Base-by-base conservation (phyloP, 2,888 invertebrate species). In the Macaria notata region DNA sequence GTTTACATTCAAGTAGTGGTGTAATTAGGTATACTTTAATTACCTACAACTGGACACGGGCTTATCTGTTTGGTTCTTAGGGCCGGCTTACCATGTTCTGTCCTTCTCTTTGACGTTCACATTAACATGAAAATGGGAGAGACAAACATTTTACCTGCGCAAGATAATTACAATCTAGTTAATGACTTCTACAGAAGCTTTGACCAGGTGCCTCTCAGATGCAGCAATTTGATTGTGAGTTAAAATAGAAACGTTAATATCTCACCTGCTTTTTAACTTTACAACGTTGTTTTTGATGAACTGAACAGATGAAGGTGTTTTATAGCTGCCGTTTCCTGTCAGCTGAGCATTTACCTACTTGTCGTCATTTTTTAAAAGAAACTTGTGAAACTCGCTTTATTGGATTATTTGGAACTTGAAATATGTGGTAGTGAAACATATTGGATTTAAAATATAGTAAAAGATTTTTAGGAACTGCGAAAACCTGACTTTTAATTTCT, bases 201-300 rank as follows among this genome's bases (percentile, higher is more conserved):
- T 54, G 55, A 54, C 64, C 66, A 64, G 64, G 62, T 66, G 66
- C 50, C 54, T 60, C 62, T 57, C 60, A 61, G 62, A 67, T 60
- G 62, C 57, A 53, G 63, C 57, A 60, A 64, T 65, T 64, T 64
- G 54, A 62, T 59, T 61, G 63, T 62, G 54, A 62, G 49, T 62
- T 56, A 59, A 54, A 59, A 55, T 64, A 56, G 54, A 60, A 59
- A 60, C 49, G 46, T 49, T 41, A 50, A 52, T 42, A 49, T 53
- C 52, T 59, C 64, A 66, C 64, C 64, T 64, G 66, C 52, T 46
- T 57, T 19, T 33, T 53, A 46, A 49, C 41, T 56, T 54, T 54
- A 47, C 41, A 38, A 36, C 43, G 38, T 49, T 30, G 57, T 46
- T 52, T 50, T 50, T 54, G 58, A 54, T 54, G 49, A 49, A 54